A percentile compares a stretch with the other conserved stretches of the same genome.
phyloP scores from a whole-genome alignment of 1,140 invertebrate genomes.

The Drosophila bocqueti region DNA sequence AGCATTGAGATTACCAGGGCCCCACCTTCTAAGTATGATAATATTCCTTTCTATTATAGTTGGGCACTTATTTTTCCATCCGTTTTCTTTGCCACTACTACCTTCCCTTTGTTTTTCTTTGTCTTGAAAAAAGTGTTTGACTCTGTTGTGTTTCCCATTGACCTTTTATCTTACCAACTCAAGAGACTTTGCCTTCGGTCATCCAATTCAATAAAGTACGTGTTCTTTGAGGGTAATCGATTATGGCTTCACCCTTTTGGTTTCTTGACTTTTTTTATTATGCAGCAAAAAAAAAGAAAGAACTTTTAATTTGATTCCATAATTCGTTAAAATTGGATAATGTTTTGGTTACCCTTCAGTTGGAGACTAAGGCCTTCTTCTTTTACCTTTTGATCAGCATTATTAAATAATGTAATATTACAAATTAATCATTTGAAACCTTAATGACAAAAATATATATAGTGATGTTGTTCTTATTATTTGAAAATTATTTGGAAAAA shows the following conservation, averaged over 20 bases:
- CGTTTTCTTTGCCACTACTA: not conserved
- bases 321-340: not conserved
- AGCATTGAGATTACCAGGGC: not conserved
- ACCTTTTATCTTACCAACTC: constrained; percentile 1
- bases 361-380: too few species aligned
- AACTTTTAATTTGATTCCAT: constrained; percentile 4
- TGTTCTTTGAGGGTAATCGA: constrained; percentile 12
- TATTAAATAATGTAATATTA: not conserved
- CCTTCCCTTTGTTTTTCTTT: not conserved
- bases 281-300: not conserved
- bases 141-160: not conserved
- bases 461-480: too few species aligned
- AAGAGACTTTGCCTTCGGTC: constrained; percentile 6
- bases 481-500: not conserved
- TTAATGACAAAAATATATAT: not conserved
- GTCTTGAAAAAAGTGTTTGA: not conserved
- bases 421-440: not conserved
- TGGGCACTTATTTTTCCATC: not conserved
- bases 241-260: constrained; percentile 9
- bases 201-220: constrained; percentile 17
- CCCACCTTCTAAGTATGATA: too few species aligned
- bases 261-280: too few species aligned
- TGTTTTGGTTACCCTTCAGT: not conserved
- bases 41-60: not conserved
- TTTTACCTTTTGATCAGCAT: not conserved